Base-by-base conservation (phyloP, 53 echinoderm and acorn worm genomes). In the Arbacia lixula region DNA sequence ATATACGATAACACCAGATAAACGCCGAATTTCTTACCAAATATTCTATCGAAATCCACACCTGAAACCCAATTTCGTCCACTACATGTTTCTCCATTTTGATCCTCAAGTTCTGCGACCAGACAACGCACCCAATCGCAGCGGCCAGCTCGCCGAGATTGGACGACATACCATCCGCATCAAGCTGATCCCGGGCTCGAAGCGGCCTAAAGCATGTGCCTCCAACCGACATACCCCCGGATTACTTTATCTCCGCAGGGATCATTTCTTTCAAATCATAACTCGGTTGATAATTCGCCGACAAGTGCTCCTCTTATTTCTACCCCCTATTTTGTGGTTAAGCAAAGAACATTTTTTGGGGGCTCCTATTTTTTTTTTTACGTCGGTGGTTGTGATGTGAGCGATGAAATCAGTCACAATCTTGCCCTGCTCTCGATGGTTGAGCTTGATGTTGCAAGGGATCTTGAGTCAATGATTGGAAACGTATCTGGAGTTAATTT, bases 221-320 rank as follows among this genome's bases (percentile, higher is more conserved):
- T 5, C 25, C 16, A 42, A 28, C 74, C 74, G 74, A 74, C 74
- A 74, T 74, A 43, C 74, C 34, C 33, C 36, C 0, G 74, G 74
- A 74, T 74, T 74, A 52, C 34, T 33, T 34, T 17, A 31, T 30
- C 34, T 19, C 74, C 33, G 9, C 5, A 5, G 74, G 22, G 32
- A 74, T 46, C 17, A 29, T 53, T 46, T 51, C 74, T 43, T 74
- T 50, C 74, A 74, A 74, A 74, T 74, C 32, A 74, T 74, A 53
- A n/a, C 53, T 34, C 54, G 50, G 19, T 53, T 52, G 74, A 74
- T 74, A 32, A 51, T 53, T 74, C 11, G 74, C 74, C 74, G 74
- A 74, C 74, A 19, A 74, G 53, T 74, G 52, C 52, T 30, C 51
- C 6, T 74, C 52, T 68, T 74, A 67, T 67, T 10, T 69, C 9